These are phyloP conservation scores for Salarias fasciatus DNA, from an alignment of 2,797 vertebrate species.

Conservation along the genomic window DNA sequence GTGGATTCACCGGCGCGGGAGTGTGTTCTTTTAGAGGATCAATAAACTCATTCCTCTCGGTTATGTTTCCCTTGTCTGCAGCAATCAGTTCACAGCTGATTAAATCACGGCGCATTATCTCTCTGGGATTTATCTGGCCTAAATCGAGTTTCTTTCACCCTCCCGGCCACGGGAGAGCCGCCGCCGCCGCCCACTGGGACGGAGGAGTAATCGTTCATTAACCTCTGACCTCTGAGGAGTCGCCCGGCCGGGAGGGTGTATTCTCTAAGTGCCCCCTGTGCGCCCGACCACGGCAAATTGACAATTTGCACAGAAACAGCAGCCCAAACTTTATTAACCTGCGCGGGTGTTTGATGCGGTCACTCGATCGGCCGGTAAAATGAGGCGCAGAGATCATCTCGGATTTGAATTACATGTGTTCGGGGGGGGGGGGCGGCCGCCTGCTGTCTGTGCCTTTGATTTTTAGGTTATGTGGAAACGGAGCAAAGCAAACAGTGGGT, in stretches of 20 bases:
- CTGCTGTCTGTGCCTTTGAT: constrained; percentile 2
- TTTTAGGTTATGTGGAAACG: constrained; percentile 29
- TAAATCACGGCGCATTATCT: constrained; percentile 80
- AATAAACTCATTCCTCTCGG: constrained; percentile 79
- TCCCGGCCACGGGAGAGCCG: constrained; percentile 73
- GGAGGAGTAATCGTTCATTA: constrained; percentile 85
- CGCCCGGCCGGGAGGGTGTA: constrained; percentile 49
- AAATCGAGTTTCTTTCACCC: constrained; percentile 82
- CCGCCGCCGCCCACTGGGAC: constrained; percentile 76
- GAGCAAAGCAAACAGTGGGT: constrained; percentile 20
- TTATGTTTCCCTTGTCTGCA: constrained; percentile 76
- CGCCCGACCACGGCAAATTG: constrained; percentile 60
- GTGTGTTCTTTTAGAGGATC: constrained; percentile 57
- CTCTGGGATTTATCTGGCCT: constrained; percentile 71
- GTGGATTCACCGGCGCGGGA: constrained; percentile 63
- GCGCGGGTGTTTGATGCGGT: constrained; percentile 42
- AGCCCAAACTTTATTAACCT: constrained; percentile 74
- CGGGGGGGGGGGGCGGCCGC: background rate
- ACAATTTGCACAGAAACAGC: constrained; percentile 65
- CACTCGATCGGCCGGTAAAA: constrained; percentile 63
- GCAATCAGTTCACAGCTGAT: constrained; percentile 72
- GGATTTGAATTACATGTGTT: constrained; percentile 31
- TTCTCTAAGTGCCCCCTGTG: constrained; percentile 19
- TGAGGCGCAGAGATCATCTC: constrained; percentile 5
- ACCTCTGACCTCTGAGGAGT: constrained; percentile 79